These are phyloP conservation scores for Xenops minutus DNA, from an alignment of 2,797 vertebrate species.

Conservation along the genomic window DNA sequence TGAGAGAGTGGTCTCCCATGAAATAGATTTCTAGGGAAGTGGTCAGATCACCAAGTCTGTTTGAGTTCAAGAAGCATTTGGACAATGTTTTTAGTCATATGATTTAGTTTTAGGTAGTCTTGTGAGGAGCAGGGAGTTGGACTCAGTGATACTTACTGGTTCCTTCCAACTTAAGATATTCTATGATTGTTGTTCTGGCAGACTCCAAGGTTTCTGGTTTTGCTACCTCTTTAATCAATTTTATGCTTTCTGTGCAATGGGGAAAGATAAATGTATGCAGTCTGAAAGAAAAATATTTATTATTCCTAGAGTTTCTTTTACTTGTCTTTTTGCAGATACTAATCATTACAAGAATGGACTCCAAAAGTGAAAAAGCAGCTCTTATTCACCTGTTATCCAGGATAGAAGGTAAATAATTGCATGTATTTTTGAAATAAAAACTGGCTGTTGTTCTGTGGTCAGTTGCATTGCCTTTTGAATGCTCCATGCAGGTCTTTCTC, in stretches of 20 bases:
- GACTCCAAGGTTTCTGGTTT: neutral
- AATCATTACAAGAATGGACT: constrained; percentile 81
- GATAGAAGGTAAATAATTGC: constrained; percentile 77
- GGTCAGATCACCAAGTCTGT: neutral
- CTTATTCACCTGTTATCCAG: constrained; percentile 75
- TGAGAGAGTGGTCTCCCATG: neutral
- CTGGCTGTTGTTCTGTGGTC: neutral
- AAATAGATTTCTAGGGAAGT: neutral
- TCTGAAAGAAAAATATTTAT: neutral
- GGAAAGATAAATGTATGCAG: neutral
- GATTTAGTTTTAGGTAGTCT: neutral
- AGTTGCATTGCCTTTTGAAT: neutral
- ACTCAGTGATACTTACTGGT: neutral
- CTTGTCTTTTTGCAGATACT: constrained; percentile 79
- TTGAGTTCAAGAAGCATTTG: neutral
- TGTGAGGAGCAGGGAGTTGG: neutral
- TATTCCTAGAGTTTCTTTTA: neutral
- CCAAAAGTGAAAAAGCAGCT: constrained; percentile 70
- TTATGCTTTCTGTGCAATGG: neutral
- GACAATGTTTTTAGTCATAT: neutral
- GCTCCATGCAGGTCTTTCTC: neutral
- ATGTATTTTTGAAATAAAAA: neutral
- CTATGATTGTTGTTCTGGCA: neutral
- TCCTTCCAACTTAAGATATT: neutral
- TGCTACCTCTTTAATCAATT: neutral